phyloP scores from a whole-genome alignment of 2,888 invertebrate species.

The Trichogramma evanescens region DNA sequence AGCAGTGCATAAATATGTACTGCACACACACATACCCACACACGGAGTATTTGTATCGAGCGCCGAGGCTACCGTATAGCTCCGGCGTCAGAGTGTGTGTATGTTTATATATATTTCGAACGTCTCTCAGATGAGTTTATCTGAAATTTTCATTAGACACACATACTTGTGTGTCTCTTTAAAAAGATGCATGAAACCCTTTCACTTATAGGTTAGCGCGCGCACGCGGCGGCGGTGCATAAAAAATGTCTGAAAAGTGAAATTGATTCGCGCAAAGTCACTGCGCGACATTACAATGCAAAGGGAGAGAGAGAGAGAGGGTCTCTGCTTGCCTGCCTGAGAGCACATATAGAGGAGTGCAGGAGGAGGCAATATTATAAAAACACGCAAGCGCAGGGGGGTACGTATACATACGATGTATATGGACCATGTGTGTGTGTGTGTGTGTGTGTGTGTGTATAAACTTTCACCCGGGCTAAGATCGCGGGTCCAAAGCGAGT shows the following conservation, averaged over 20 bases:
- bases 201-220: conserved; percentile 2
- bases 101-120: neutral
- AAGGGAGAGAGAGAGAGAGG: conserved; percentile 7
- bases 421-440: no score
- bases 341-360: neutral
- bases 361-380: no score
- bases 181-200: conserved; percentile 4
- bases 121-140: neutral
- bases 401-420: no score
- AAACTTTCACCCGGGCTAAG: no score
- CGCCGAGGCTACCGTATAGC: no score
- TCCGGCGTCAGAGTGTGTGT: no score
- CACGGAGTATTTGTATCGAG: no score
- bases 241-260: conserved; percentile 13
- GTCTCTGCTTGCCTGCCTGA: neutral
- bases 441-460: no score
- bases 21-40: no score
- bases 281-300: neutral
- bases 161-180: neutral
- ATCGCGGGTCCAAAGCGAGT: no score
- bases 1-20: no score
- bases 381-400: no score
- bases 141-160: conserved; percentile 16
- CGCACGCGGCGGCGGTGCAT: neutral
- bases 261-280: conserved; percentile 7